phyloP scores from a whole-genome alignment of 2,113 vertebrate genomes.

The Chionis minor region DNA sequence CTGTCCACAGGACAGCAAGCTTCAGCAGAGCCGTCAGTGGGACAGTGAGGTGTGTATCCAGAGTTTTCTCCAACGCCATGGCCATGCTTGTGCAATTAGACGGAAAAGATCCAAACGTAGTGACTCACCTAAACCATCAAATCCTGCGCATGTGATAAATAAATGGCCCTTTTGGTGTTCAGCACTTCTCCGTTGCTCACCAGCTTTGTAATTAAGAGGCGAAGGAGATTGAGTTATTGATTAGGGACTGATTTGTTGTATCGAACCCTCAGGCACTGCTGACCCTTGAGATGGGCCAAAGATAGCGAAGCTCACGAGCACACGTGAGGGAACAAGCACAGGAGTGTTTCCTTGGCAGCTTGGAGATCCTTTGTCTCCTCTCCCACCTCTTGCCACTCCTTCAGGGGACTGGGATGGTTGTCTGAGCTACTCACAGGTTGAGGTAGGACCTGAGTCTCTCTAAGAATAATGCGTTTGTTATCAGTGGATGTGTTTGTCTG shows the following conservation, averaged over 20 bases:
- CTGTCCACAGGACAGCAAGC: background rate
- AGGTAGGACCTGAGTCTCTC: slow-evolving; percentile 22
- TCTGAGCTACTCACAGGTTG: background rate
- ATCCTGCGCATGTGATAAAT: background rate
- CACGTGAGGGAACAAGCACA: accelerated
- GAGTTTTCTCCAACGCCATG: background rate
- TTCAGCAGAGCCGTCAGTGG: background rate
- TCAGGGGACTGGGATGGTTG: background rate
- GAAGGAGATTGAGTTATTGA: background rate
- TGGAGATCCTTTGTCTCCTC: background rate
- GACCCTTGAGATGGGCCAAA: background rate
- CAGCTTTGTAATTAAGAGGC: background rate
- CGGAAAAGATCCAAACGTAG: background rate
- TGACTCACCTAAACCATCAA: background rate
- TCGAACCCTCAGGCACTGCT: background rate
- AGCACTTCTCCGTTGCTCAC: background rate
- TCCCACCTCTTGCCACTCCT: background rate
- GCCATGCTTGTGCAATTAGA: background rate
- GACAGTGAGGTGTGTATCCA: background rate
- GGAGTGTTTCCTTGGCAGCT: background rate
- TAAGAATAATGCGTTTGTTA: slow-evolving; percentile 47
- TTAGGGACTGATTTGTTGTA: background rate
- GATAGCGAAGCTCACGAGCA: background rate
- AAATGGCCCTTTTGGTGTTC: background rate
- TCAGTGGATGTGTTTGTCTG: slow-evolving; percentile 38